phyloP scores from a whole-genome alignment of 2,888 invertebrate species.

The Chymomyza procnemis region DNA sequence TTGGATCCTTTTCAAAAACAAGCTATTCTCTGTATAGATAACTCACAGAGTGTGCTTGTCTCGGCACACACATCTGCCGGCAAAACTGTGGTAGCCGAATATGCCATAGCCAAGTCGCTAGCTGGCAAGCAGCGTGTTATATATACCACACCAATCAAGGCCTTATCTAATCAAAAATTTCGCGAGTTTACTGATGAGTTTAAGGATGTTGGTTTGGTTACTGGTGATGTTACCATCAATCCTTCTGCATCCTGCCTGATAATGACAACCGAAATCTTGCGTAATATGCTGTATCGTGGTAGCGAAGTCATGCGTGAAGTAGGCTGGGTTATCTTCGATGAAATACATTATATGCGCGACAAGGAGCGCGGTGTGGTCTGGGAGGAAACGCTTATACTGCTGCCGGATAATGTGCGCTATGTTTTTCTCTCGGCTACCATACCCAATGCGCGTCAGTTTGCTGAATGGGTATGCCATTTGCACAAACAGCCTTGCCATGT shows the following conservation, averaged over 20 bases:
- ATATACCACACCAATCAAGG: slow-evolving; percentile 99
- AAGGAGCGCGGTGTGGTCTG: slow-evolving; percentile 99
- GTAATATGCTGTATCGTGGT: slow-evolving; percentile 98
- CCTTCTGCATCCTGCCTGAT: slow-evolving; percentile 98
- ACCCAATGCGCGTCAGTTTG: slow-evolving; percentile 98
- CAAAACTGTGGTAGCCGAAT: slow-evolving; percentile 99
- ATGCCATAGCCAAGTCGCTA: slow-evolving; percentile 95
- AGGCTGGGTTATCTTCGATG: slow-evolving; percentile 99
- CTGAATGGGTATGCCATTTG: slow-evolving; percentile 95
- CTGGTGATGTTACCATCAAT: slow-evolving; percentile 99
- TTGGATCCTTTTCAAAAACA: slow-evolving; percentile 99
- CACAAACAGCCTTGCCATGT: slow-evolving; percentile 99
- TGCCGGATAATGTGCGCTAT: slow-evolving; percentile 98
- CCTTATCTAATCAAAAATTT: slow-evolving; percentile 99
- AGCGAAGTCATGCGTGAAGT: slow-evolving; percentile 99
- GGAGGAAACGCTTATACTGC: slow-evolving; percentile 96
- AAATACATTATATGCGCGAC: slow-evolving; percentile 99
- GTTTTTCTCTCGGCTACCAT: slow-evolving; percentile 99
- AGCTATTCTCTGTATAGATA: slow-evolving; percentile 97
- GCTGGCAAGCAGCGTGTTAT: slow-evolving; percentile 97
- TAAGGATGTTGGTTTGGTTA: slow-evolving; percentile 97
- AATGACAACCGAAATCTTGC: slow-evolving; percentile 99
- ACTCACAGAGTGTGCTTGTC: slow-evolving; percentile 97
- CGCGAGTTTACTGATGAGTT: slow-evolving; percentile 98
- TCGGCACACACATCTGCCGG: slow-evolving; percentile 99